Evolutionary conservation across 2,113 vertebrate species (phyloP).

Genomic region (Scomber scombrus): DNA sequence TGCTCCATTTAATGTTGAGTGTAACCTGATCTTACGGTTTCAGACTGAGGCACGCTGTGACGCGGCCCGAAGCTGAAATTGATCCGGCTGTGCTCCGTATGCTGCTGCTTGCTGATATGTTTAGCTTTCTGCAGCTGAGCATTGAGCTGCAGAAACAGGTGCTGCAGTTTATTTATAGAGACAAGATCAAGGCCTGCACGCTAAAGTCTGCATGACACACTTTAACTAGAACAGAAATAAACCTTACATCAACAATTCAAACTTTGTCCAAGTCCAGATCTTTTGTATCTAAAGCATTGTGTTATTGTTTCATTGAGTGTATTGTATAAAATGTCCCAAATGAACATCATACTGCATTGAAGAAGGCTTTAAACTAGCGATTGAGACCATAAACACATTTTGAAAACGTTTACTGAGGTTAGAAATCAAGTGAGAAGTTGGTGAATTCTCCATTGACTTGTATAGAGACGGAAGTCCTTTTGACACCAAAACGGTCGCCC

Average conservation of each 20-base stretch:
- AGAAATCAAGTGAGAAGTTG: no score
- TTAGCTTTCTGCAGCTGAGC: conserved; percentile 55
- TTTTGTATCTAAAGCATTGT: neutral
- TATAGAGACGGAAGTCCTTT: no score
- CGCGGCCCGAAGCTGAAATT: conserved; percentile 28
- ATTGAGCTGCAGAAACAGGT: conserved; percentile 74
- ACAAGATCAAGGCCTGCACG: conserved; percentile 43
- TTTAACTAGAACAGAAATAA: conserved; percentile 36
- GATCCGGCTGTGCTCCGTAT: conserved; percentile 8
- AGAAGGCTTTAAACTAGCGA: no score
- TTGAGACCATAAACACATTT: no score
- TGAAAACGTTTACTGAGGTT: no score
- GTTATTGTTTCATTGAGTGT: no score
- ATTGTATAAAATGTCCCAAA: no score
- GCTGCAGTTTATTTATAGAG: conserved; percentile 75
- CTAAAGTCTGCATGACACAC: conserved; percentile 37
- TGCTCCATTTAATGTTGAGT: neutral
- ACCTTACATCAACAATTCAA: conserved; percentile 40
- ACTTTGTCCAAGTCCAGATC: neutral
- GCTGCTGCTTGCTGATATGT: conserved; percentile 48
- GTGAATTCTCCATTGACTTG: no score
- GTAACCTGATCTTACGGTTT: conserved; percentile 30
- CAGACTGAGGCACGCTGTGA: conserved; percentile 24
- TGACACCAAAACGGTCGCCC: no score
- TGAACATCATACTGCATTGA: no score